Evolutionary conservation across 2,888 invertebrate genomes (phyloP).

Genomic region (Tiliacea citrago): DNA sequence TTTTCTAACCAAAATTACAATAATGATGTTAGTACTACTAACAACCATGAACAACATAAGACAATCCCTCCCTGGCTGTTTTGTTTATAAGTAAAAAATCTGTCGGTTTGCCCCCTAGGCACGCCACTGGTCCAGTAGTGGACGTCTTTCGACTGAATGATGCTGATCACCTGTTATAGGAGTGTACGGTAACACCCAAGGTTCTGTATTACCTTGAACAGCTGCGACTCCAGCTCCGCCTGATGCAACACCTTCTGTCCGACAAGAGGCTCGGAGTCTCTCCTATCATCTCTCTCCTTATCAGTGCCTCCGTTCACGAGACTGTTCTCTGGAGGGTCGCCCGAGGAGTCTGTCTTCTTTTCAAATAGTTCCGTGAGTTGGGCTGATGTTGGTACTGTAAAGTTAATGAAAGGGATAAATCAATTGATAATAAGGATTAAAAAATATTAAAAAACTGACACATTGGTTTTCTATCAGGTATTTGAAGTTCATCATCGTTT

Average conservation of each 20-base stretch:
- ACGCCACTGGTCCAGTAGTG: background rate
- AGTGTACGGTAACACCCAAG: background rate
- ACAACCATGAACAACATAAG: too few species aligned
- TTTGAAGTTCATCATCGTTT: too few species aligned
- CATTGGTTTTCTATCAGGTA: too few species aligned
- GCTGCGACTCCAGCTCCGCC: constrained; percentile 96
- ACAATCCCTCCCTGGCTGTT: too few species aligned
- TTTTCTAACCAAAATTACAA: too few species aligned
- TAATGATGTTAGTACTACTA: too few species aligned
- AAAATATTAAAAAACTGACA: too few species aligned
- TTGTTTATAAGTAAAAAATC: too few species aligned
- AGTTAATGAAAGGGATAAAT: too few species aligned
- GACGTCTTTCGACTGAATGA: background rate
- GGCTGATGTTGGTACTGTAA: constrained; percentile 80
- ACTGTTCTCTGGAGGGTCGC: constrained; percentile 77
- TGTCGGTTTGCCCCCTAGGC: too few species aligned
- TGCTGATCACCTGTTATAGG: too few species aligned
- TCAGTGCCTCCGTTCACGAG: constrained; percentile 80
- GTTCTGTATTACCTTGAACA: constrained; percentile 93
- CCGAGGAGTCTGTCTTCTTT: constrained; percentile 80
- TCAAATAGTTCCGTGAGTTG: constrained; percentile 85
- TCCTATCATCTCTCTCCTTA: constrained; percentile 73
- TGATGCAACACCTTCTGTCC: constrained; percentile 92
- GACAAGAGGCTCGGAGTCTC: constrained; percentile 79
- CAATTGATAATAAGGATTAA: too few species aligned